Percentiles rank a stretch among this genome's conserved stretches.
Conservation (phyloP, 2,888 invertebrate genomes). For the Alitta virens region DNA sequence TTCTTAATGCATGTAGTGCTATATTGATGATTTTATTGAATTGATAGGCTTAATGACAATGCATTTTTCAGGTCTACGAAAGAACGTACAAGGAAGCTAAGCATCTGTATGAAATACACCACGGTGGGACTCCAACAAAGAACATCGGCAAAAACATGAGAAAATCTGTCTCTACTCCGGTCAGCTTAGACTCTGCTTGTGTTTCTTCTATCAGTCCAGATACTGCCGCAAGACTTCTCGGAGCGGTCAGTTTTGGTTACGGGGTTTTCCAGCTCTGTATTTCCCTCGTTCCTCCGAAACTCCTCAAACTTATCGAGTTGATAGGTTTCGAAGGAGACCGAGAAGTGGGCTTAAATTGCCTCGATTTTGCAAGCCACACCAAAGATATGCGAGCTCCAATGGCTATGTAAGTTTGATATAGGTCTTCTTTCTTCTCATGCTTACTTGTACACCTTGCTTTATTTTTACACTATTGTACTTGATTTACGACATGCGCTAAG, state of each 20-base stretch:
- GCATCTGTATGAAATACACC: slow-evolving; percentile 58
- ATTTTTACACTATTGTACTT: too few species aligned
- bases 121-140: neutral
- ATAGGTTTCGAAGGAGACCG: slow-evolving; percentile 69
- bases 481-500: too few species aligned
- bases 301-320: slow-evolving; percentile 64
- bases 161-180: neutral
- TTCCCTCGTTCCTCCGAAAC: slow-evolving; percentile 66
- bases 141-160: neutral
- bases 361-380: slow-evolving; percentile 64
- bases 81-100: slow-evolving; percentile 65
- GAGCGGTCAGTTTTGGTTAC: slow-evolving; percentile 70
- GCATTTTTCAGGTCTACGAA: slow-evolving; percentile 63
- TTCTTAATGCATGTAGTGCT: too few species aligned
- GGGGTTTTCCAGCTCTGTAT: slow-evolving; percentile 70
- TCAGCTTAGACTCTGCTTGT: neutral
- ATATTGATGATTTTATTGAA: too few species aligned
- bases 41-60: too few species aligned
- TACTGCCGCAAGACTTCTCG: slow-evolving; percentile 65
- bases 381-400: slow-evolving; percentile 69
- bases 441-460: too few species aligned
- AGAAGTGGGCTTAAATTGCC: slow-evolving; percentile 62
- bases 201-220: slow-evolving; percentile 36
- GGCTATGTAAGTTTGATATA: slow-evolving; percentile 62
- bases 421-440: too few species aligned